Evolutionary conservation across 2,797 vertebrate species (phyloP).

Genomic region (Spinibarbus caldwelli): DNA sequence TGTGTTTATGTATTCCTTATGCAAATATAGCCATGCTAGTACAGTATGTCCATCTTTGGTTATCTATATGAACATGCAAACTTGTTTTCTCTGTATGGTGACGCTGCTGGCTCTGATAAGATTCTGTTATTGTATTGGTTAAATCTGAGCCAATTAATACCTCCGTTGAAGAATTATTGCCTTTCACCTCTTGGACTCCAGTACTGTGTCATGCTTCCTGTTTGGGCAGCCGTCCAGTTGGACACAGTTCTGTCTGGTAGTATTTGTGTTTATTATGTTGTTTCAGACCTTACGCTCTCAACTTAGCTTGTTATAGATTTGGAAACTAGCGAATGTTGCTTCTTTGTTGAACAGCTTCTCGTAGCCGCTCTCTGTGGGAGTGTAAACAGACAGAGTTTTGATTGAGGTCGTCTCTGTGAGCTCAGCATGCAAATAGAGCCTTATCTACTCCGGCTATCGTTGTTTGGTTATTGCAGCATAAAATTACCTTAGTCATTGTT

Average conservation of each 20-base stretch:
- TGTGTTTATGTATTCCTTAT: not conserved
- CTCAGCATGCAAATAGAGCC: constrained; percentile 44
- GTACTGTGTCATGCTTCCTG: constrained; percentile 25
- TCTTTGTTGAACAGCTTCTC: not conserved
- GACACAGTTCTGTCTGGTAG: constrained; percentile 26
- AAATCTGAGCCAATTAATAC: constrained; percentile 28
- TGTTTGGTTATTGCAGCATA: constrained; percentile 39
- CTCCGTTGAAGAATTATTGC: not conserved
- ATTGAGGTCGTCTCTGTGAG: constrained; percentile 33
- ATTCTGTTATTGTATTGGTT: constrained; percentile 21
- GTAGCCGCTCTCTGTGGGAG: not conserved
- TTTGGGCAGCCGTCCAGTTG: constrained; percentile 35
- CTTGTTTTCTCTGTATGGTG: constrained; percentile 27
- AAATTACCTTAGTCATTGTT: constrained; percentile 38
- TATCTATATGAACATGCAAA: constrained; percentile 18
- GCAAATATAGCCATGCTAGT: not conserved
- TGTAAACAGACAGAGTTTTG: constrained; percentile 30
- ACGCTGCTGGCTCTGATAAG: constrained; percentile 8
- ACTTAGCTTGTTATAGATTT: not conserved
- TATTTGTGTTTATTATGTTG: constrained; percentile 30
- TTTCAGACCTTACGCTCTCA: not conserved
- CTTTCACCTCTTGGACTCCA: constrained; percentile 40
- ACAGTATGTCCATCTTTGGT: constrained; percentile 10
- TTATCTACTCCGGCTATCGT: constrained; percentile 44
- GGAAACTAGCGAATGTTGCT: not conserved